These are phyloP conservation scores for Promerops cafer DNA, from an alignment of 2,113 vertebrate species.

Conservation along the genomic window DNA sequence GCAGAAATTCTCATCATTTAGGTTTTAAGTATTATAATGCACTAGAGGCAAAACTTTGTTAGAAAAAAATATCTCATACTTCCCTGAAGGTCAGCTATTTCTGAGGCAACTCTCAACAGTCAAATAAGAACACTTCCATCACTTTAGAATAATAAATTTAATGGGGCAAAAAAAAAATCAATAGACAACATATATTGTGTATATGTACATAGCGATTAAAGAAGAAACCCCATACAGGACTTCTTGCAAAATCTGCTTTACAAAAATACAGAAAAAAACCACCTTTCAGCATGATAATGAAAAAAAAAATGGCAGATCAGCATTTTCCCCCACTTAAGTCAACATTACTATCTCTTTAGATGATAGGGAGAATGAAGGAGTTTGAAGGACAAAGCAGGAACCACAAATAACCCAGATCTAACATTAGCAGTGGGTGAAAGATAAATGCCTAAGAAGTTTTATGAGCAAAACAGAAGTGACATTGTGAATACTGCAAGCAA, in stretches of 20 bases:
- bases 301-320: not conserved
- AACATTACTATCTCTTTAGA: not conserved
- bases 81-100: not conserved
- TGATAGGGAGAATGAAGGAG: not conserved
- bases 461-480: not conserved
- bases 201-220: rapidly evolving
- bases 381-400: not conserved
- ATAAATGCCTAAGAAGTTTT: not conserved
- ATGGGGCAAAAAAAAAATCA: not conserved
- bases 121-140: not conserved
- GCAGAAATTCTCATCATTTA: not conserved
- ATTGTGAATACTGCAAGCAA: not conserved
- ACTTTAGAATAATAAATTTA: not conserved
- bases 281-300: not conserved
- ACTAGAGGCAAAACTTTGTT: not conserved
- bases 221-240: not conserved
- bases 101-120: not conserved
- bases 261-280: not conserved
- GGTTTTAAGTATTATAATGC: not conserved
- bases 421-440: not conserved
- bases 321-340: not conserved
- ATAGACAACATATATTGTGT: not conserved
- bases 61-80: not conserved
- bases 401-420: not conserved
- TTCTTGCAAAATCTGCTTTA: not conserved